Evolutionary conservation across 1,140 invertebrate genomes (phyloP), one percentile per base, ranked within the genome.

Genomic region (Drosophila pectinifera): DNA sequence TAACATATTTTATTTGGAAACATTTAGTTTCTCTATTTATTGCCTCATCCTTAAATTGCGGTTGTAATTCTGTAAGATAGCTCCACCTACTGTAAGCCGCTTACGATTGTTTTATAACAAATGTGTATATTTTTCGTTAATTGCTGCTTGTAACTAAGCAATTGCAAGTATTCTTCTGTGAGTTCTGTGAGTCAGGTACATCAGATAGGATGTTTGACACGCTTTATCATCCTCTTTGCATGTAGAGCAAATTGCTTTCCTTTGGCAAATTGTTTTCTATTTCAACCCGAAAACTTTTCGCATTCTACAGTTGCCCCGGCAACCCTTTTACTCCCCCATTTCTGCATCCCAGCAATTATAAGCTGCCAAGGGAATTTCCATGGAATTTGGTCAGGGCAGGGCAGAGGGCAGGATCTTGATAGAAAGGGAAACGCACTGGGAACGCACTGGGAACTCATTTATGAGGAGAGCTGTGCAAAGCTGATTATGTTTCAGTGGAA

Each of bases 401-500:
- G 55, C 48, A 67, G 63, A 63, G 74, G 76, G 67, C 73, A 36
- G 64, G 62, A n/a, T 16, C 34, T 5, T 31, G 8, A n/a, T 38
- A 34, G 42, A 24, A 79, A 54, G 62, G 55, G 76, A 31, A 10
- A 7, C 28, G 22, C 22, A 22, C 22, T n/a, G n/a, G n/a, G n/a
- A 10, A 28, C 28, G 73, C 73, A 65, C 64, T 36, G 34, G 59
- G n/a, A 36, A 18, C 36, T 38, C 55, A 28, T 41, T 45, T 45
- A 43, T 11, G 24, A 41, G 36, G 39, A n/a, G 16, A 53, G n/a
- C 41, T 24, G 48, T 8, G 28, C 59, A 83, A 88, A 88, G 76
- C 84, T 48, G 79, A 80, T 88, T 88, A 86, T 41, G 43, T 63
- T 49, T 24, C 41, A 6, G 18, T 14, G 18, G 5, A 42, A 55